phyloP scores from a whole-genome alignment of 2,113 vertebrate species.

The Takifugu flavidus region DNA sequence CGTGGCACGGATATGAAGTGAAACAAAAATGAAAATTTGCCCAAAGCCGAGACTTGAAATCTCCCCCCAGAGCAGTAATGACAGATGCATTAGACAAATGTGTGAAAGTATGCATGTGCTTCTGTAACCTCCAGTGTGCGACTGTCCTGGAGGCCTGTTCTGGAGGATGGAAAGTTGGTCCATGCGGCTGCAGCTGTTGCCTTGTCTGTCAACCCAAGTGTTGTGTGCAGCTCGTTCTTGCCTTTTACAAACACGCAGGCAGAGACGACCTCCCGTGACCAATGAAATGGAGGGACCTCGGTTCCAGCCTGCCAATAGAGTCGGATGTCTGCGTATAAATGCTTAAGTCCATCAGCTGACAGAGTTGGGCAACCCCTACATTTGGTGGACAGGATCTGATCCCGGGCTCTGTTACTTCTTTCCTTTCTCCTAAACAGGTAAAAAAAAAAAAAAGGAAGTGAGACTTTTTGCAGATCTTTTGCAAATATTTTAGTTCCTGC shows the following conservation, averaged over 20 bases:
- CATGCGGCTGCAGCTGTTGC: slow-evolving; percentile 64
- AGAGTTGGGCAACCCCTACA: slow-evolving; percentile 78
- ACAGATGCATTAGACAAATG: background rate
- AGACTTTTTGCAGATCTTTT: background rate
- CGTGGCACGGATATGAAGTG: no score
- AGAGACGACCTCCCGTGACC: slow-evolving; percentile 42
- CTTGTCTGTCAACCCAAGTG: slow-evolving; percentile 59
- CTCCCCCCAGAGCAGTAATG: background rate
- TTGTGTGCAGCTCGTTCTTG: slow-evolving; percentile 65
- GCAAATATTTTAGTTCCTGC: slow-evolving; percentile 7
- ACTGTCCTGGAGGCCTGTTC: background rate
- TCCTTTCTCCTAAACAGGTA: slow-evolving; percentile 79
- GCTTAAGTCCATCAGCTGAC: slow-evolving; percentile 58
- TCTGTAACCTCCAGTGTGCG: background rate
- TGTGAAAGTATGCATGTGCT: background rate
- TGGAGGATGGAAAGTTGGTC: slow-evolving; percentile 24
- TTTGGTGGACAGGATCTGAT: slow-evolving; percentile 80
- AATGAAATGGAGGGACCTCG: slow-evolving; percentile 58
- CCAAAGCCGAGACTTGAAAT: background rate
- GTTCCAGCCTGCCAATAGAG: slow-evolving; percentile 59
- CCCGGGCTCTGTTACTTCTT: slow-evolving; percentile 78
- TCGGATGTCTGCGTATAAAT: slow-evolving; percentile 70
- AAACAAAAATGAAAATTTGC: no score
- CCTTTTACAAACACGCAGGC: slow-evolving; percentile 73
- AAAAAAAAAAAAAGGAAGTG: slow-evolving; percentile 18